These are phyloP conservation scores for Pheosia tremula DNA, from an alignment of 2,888 invertebrate genomes.

Conservation along the genomic window DNA sequence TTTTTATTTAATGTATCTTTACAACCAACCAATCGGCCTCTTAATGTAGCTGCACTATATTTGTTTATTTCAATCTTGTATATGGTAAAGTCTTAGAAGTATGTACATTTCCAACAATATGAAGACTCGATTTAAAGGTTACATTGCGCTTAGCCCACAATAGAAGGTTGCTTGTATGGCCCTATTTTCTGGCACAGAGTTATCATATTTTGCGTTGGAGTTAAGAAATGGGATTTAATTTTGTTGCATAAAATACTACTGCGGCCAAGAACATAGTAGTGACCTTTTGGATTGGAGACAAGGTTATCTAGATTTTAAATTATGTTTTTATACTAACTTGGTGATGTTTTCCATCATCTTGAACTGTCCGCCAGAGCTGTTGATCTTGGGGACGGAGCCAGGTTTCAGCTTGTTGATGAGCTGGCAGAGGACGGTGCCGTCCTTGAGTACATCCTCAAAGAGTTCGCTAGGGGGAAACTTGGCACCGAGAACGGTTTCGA, in stretches of 20 bases:
- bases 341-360: constrained; percentile 99
- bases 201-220: too few species aligned
- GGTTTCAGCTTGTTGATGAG: constrained; percentile 97
- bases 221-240: too few species aligned
- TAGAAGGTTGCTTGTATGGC: too few species aligned
- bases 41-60: too few species aligned
- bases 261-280: not conserved
- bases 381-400: constrained; percentile 95
- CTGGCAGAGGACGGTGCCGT: constrained; percentile 96
- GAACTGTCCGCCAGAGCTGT: constrained; percentile 97
- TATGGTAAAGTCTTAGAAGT: too few species aligned
- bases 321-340: constrained; percentile 84
- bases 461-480: constrained; percentile 92
- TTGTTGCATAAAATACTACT: too few species aligned
- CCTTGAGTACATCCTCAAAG: constrained; percentile 95
- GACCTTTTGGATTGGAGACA: not conserved
- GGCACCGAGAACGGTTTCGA: constrained; percentile 93
- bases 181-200: too few species aligned
- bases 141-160: too few species aligned
- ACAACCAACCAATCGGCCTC: too few species aligned
- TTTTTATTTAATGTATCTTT: not conserved
- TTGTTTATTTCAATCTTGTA: too few species aligned
- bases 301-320: not conserved
- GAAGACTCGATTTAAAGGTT: too few species aligned
- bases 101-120: too few species aligned